Percentiles rank a stretch among this genome's conserved stretches.
phyloP scores from a whole-genome alignment of 2,797 vertebrate species.

The Synaphobranchus kaupii region DNA sequence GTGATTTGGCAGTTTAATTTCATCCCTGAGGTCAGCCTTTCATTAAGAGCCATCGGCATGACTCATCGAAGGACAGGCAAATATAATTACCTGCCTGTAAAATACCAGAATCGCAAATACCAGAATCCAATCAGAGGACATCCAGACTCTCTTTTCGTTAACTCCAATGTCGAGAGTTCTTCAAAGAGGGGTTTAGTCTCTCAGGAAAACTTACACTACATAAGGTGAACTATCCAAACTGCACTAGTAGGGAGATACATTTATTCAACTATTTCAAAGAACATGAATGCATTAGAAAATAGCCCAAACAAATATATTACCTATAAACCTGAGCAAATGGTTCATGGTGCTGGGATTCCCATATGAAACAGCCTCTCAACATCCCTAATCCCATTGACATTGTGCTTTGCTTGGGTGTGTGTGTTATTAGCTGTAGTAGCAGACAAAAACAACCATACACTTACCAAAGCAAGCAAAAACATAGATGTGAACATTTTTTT shows the following conservation, averaged over 20 bases:
- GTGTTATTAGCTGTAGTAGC: no score
- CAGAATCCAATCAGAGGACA: not conserved
- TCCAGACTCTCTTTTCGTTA: not conserved
- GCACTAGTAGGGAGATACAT: not conserved
- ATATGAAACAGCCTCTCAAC: not conserved
- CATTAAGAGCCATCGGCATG: not conserved
- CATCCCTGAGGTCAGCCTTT: not conserved
- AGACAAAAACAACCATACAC: not conserved
- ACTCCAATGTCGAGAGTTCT: not conserved
- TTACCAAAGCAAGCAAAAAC: not conserved
- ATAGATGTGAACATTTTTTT: not conserved
- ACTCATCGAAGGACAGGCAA: not conserved
- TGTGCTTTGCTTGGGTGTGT: no score
- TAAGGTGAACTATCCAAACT: not conserved
- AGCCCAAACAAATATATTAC: not conserved
- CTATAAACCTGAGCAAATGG: not conserved
- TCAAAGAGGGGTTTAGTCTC: not conserved
- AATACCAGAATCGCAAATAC: not conserved
- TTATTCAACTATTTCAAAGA: not conserved
- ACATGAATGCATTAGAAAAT: not conserved
- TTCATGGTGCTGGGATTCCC: not conserved
- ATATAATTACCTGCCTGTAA: not conserved
- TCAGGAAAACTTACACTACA: not conserved
- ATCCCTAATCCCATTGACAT: not conserved
- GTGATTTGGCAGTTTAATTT: not conserved